Evolutionary conservation across 2,113 vertebrate species (phyloP), one percentile per base, ranked within the genome.

Genomic region (Microtus montanus): DNA sequence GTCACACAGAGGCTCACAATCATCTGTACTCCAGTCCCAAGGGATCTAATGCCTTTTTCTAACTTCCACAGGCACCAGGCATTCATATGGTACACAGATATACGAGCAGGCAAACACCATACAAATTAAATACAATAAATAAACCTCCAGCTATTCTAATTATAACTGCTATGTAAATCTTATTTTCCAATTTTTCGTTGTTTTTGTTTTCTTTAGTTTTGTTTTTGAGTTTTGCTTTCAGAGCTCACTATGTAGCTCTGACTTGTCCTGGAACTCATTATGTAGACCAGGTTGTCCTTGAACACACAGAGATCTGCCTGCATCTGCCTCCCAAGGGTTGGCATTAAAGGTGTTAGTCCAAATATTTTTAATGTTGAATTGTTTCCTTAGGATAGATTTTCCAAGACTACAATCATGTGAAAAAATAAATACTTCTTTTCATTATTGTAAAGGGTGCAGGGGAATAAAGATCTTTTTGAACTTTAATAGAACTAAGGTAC

Each of bases 311-410:
- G 54, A 58, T 20, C 58, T 58, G 19, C 19, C 0, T 58, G 58
- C 58, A 52, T 58, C 12, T 24, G 12, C 35, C 79, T 82, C 35
- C 33, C 5, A 8, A 38, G 22, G 58, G 52, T 20, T 58, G 35
- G 52, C 35, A 38, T 82, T 58, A 54, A 80, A 80, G 33, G 70
- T 54, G 19, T 54, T 80, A 54, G 11, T 80, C 49, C 9, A n/a
- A 61, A 49, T 84, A 80, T 91, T 68, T 87, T 80, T 82, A 63
- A 89, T 90, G 68, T 49, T 71, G 54, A 13, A n/a, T 82, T 70
- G 22, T 80, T 92, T 95, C 52, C 49, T 82, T 89, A 86, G n/a
- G 14, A 54, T 63, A 58, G 24, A 84, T 33, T 94, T n/a, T 33
- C 58, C 33, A 85, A 66, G 73, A 68, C 13, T 24, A 44, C 26